phyloP scores from a whole-genome alignment of 1,140 invertebrate species.

The Cephus cinctus region DNA sequence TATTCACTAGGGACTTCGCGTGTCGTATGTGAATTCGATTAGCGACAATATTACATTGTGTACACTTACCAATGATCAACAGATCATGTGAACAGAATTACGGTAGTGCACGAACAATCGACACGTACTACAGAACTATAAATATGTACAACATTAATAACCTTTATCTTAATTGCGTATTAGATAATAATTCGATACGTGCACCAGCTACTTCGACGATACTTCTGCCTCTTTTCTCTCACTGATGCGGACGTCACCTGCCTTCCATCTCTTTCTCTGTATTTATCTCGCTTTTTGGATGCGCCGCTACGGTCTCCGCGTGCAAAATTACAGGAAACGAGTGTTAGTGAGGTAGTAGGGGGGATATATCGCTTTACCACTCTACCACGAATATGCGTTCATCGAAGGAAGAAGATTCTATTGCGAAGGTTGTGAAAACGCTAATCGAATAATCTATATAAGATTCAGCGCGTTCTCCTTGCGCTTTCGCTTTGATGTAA shows the following conservation, averaged over 20 bases:
- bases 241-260: too few species aligned
- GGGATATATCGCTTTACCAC: not conserved
- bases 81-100: not conserved
- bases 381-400: too few species aligned
- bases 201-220: not conserved
- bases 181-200: not conserved
- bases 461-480: not conserved
- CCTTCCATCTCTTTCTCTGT: not conserved
- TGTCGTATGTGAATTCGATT: not conserved
- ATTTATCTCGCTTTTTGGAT: constrained; percentile 1
- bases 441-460: not conserved
- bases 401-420: too few species aligned
- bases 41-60: not conserved
- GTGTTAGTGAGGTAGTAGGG: constrained; percentile 10
- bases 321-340: constrained; percentile 11
- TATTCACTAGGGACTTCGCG: constrained; percentile 22
- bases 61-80: too few species aligned
- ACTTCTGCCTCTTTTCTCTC: not conserved
- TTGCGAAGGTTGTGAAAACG: too few species aligned
- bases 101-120: not conserved
- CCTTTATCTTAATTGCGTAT: not conserved
- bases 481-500: not conserved
- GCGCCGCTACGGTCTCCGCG: constrained; percentile 9
- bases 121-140: too few species aligned
- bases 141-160: constrained; percentile 10